Evolutionary conservation across 2,888 invertebrate genomes (phyloP).

Genomic region (Clostera curtula): DNA sequence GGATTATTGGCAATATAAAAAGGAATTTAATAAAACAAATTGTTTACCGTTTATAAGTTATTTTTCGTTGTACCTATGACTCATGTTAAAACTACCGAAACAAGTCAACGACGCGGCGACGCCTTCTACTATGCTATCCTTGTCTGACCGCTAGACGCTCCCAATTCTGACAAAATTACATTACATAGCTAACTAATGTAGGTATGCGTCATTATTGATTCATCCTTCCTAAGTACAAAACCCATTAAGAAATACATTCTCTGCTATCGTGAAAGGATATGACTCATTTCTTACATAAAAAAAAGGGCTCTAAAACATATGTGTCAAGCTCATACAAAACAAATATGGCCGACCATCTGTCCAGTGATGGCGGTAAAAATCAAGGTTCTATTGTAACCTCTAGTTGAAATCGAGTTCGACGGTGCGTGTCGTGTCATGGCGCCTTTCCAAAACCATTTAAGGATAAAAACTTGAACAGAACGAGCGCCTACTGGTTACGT

Average conservation of each 20-base stretch:
- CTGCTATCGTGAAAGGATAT: conserved; percentile 20
- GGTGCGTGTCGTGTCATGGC: conserved; percentile 40
- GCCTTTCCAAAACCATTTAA: conserved; percentile 53
- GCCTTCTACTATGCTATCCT: conserved; percentile 6
- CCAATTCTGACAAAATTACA: conserved; percentile 6
- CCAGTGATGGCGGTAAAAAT: conserved; percentile 28
- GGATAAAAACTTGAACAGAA: conserved; percentile 39
- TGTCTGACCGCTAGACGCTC: conserved; percentile 9
- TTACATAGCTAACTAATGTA: conserved; percentile 5
- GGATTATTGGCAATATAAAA: too few relatives aligned
- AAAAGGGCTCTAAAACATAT: conserved; percentile 15
- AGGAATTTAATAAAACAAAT: too few relatives aligned
- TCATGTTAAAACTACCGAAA: too few relatives aligned
- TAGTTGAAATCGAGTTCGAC: conserved; percentile 40
- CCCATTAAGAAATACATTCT: conserved; percentile 20
- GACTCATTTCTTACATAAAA: conserved; percentile 16
- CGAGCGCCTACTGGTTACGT: too few relatives aligned
- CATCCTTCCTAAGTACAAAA: conserved; percentile 14
- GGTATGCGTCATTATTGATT: conserved; percentile 21
- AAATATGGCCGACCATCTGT: conserved; percentile 32
- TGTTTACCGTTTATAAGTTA: too few relatives aligned
- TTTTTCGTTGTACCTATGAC: too few relatives aligned
- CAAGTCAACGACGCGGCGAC: too few relatives aligned
- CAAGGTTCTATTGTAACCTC: conserved; percentile 41
- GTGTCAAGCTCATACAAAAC: conserved; percentile 7